Evolutionary conservation across 2,888 invertebrate genomes (phyloP).

Genomic region (Nowickia ferox): DNA sequence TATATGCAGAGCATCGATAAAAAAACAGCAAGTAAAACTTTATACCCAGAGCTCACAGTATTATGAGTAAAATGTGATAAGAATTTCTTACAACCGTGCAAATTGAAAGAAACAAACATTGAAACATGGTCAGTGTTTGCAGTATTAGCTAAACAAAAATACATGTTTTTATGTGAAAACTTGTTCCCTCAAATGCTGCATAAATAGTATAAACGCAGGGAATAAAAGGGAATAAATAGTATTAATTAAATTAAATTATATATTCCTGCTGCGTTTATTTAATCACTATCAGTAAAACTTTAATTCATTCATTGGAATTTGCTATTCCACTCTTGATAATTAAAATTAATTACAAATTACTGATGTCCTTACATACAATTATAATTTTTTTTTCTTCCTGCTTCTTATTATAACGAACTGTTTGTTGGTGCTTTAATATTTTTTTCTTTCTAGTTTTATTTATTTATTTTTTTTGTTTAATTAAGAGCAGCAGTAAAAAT

Average conservation of each 20-base stretch:
- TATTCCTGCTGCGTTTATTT: not conserved
- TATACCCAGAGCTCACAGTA: too few species aligned
- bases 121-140: too few species aligned
- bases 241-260: slow-evolving; percentile 11
- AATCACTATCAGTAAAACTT: not conserved
- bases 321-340: slow-evolving; percentile 8
- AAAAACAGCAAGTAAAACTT: too few species aligned
- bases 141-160: not conserved
- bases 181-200: not conserved
- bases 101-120: too few species aligned
- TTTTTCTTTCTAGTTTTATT: not conserved
- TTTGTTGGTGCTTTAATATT: not conserved
- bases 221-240: too few species aligned
- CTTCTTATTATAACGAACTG: not conserved
- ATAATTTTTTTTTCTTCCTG: not conserved
- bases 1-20: too few species aligned
- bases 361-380: slow-evolving; percentile 22
- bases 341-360: slow-evolving; percentile 49
- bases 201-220: too few species aligned
- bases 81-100: too few species aligned
- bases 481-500: not conserved
- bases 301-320: not conserved
- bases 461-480: not conserved
- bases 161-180: too few species aligned
- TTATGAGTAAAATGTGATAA: too few species aligned